Evolutionary conservation across 2,113 vertebrate genomes (phyloP).

Genomic region (Zapus hudsonius): DNA sequence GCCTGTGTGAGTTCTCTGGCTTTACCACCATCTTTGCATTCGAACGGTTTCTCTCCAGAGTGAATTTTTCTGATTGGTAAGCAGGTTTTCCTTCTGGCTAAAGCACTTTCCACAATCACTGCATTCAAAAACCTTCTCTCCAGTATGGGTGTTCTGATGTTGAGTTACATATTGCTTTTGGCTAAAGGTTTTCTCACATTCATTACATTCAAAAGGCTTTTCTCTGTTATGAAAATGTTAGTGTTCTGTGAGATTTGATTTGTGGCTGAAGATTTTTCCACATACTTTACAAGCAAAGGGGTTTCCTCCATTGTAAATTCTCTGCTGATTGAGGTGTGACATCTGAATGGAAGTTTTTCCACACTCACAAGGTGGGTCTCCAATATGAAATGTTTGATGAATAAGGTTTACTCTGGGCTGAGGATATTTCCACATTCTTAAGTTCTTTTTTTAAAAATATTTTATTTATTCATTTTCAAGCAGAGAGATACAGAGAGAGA

Average conservation of each 20-base stretch:
- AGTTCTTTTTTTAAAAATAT: too few species aligned
- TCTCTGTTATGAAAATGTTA: slow-evolving; percentile 78
- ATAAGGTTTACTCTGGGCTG: too few species aligned
- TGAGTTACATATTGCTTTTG: slow-evolving; percentile 79
- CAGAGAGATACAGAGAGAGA: too few species aligned
- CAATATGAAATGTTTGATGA: slow-evolving; percentile 53
- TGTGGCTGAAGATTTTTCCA: slow-evolving; percentile 80
- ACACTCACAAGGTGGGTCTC: slow-evolving; percentile 70
- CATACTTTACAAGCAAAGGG: slow-evolving; percentile 79
- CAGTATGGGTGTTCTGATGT: too few species aligned
- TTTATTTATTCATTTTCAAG: too few species aligned
- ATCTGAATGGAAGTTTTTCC: slow-evolving; percentile 69
- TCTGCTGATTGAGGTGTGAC: slow-evolving; percentile 71
- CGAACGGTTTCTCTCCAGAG: slow-evolving; percentile 78
- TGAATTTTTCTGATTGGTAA: too few species aligned
- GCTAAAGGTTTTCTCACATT: slow-evolving; percentile 80
- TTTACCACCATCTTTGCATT: slow-evolving; percentile 75
- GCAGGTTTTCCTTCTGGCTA: too few species aligned
- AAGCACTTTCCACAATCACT: too few species aligned
- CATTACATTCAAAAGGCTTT: slow-evolving; percentile 77
- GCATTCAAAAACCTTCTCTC: too few species aligned
- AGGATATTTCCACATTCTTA: too few species aligned
- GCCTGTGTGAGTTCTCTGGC: slow-evolving; percentile 80
- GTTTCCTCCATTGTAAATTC: slow-evolving; percentile 63
- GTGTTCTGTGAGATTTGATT: slow-evolving; percentile 78